Conservation (phyloP, 1,140 invertebrate species). For the Habropoda laboriosa region DNA sequence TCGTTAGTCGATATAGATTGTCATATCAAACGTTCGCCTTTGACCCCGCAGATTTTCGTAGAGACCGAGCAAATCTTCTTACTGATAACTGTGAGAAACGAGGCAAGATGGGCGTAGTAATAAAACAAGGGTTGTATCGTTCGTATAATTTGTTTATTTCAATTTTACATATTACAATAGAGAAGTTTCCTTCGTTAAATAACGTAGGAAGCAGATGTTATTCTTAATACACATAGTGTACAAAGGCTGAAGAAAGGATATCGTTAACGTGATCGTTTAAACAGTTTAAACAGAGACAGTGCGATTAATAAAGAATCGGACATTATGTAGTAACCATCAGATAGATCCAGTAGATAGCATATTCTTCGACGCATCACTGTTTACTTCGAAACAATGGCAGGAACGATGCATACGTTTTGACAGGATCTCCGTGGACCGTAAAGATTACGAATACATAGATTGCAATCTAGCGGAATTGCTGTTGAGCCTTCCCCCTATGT, state of each 20-base stretch:
- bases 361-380: neutral
- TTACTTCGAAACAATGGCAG: constrained; percentile 1
- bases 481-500: neutral
- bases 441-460: neutral
- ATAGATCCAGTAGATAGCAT: neutral
- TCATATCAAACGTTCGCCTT: neutral
- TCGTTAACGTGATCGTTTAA: no score
- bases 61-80: no score
- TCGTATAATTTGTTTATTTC: no score
- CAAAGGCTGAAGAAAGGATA: no score
- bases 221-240: no score
- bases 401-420: neutral
- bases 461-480: neutral
- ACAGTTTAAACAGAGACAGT: no score
- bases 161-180: no score
- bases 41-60: neutral
- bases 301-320: neutral
- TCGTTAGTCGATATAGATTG: constrained; percentile 2
- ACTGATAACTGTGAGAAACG: no score
- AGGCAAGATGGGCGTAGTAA: no score
- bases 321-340: neutral
- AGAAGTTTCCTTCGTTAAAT: no score
- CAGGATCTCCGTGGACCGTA: neutral
- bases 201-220: no score
- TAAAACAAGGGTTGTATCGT: no score